phyloP scores from a whole-genome alignment of 2,888 invertebrate species.

The Nymphalis polychloros region DNA sequence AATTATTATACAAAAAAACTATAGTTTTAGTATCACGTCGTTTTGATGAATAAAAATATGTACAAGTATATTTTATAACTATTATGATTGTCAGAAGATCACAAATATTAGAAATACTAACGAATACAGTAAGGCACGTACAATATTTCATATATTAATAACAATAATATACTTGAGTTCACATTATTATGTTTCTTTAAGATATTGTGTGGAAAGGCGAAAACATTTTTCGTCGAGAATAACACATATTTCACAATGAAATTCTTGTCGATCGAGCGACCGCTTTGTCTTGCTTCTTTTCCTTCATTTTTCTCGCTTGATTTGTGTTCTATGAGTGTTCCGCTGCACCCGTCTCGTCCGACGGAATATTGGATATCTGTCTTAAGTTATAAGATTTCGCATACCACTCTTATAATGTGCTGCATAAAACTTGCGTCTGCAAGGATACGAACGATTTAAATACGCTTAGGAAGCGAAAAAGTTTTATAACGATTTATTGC shows the following conservation, averaged over 20 bases:
- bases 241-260: constrained; percentile 72
- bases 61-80: too few relatives aligned
- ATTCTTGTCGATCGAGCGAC: constrained; percentile 68
- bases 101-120: too few relatives aligned
- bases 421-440: constrained; percentile 37
- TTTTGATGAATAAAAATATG: too few relatives aligned
- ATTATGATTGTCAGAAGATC: too few relatives aligned
- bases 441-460: constrained; percentile 33
- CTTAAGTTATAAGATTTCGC: constrained; percentile 56
- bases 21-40: too few relatives aligned
- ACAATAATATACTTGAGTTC: background rate
- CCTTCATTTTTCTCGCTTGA: constrained; percentile 63
- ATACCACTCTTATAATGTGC: constrained; percentile 61
- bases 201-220: constrained; percentile 62
- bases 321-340: constrained; percentile 72
- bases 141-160: background rate
- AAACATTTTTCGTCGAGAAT: constrained; percentile 69
- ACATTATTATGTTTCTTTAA: constrained; percentile 3
- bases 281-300: constrained; percentile 68
- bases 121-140: too few relatives aligned
- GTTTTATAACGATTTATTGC: background rate
- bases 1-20: too few relatives aligned
- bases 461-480: background rate
- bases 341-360: constrained; percentile 54
- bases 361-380: constrained; percentile 74